A percentile compares a stretch with the other conserved stretches of the same genome.
Conservation (phyloP, 1,140 invertebrate genomes). For the Idris sp. region DNA sequence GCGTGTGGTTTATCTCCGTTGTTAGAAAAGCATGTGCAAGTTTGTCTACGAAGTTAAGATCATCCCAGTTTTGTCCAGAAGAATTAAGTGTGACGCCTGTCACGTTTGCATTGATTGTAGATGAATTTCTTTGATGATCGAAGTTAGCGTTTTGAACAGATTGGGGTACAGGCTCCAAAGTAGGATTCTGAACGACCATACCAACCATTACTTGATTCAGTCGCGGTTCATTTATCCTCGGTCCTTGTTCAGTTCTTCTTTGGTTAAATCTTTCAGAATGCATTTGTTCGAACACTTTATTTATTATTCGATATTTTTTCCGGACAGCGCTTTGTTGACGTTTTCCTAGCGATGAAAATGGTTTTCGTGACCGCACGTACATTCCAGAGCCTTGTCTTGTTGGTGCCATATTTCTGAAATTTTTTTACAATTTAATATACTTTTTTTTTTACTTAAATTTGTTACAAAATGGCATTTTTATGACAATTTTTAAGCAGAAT, state of each 20-base stretch:
- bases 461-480: too few relatives aligned
- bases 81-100: neutral
- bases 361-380: neutral
- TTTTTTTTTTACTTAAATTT: too few relatives aligned
- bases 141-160: neutral
- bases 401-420: too few relatives aligned
- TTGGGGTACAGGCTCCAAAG: too few relatives aligned
- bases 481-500: too few relatives aligned
- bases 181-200: too few relatives aligned
- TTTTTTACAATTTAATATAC: too few relatives aligned
- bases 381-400: neutral
- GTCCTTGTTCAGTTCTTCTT: too few relatives aligned
- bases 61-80: conserved; percentile 1
- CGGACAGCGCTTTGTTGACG: neutral
- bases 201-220: too few relatives aligned
- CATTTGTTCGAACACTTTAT: too few relatives aligned
- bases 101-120: neutral
- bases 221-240: too few relatives aligned
- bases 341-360: neutral
- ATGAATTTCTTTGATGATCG: neutral
- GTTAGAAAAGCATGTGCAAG: conserved; percentile 1
- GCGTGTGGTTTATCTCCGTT: conserved; percentile 5
- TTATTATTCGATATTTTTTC: neutral
- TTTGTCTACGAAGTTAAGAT: conserved; percentile 2
- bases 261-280: too few relatives aligned